Percentiles rank a stretch among this genome's conserved stretches.
These are phyloP conservation scores for Phytoseiulus persimilis DNA, from an alignment of 2,888 invertebrate genomes.

Conservation along the genomic window DNA sequence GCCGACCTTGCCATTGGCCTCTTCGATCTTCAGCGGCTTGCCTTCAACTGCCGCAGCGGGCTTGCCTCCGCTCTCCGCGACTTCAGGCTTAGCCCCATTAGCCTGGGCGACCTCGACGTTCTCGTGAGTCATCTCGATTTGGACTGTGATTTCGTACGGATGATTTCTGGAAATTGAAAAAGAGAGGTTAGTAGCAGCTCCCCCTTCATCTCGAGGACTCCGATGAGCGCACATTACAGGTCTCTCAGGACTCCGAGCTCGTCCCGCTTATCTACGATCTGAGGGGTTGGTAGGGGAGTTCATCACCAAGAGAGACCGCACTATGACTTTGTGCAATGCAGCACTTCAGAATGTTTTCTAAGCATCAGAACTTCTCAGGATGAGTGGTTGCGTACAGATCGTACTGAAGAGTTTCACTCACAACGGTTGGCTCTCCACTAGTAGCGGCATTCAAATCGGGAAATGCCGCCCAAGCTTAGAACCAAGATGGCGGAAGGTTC, in stretches of 20 bases:
- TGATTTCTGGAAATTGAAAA: not conserved
- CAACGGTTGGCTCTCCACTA: not conserved
- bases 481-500: conserved; percentile 37
- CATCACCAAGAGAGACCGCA: not conserved
- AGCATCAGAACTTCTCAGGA: not conserved
- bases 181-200: not conserved
- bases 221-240: not conserved
- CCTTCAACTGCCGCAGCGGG: conserved; percentile 1
- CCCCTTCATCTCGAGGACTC: no score
- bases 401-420: not conserved
- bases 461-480: conserved; percentile 32
- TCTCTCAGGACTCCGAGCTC: not conserved
- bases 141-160: not conserved
- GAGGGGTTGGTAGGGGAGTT: no score
- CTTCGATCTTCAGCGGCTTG: conserved; percentile 22
- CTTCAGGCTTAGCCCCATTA: conserved; percentile 22
- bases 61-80: conserved; percentile 9
- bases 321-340: not conserved
- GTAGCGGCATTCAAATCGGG: not conserved
- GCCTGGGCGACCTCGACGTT: conserved; percentile 37
- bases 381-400: not conserved
- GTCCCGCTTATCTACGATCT: not conserved
- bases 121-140: conserved; percentile 34
- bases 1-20: not conserved
- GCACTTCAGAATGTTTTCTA: not conserved